Conservation (phyloP, 2,888 invertebrate genomes). For the Phrixothrix hirtus region DNA sequence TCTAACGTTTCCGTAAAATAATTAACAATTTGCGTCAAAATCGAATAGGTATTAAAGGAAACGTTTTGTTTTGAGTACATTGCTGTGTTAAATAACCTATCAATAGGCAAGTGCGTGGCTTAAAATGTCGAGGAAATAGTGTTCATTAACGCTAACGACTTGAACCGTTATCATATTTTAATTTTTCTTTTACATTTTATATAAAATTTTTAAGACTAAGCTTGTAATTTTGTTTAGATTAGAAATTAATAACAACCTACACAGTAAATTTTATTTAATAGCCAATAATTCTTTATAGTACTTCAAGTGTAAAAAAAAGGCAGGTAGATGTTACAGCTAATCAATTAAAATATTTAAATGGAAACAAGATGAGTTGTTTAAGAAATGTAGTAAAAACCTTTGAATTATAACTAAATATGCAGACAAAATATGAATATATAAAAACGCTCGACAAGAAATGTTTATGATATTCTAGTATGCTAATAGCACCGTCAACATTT, state of each 20-base stretch:
- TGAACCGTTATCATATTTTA: background rate
- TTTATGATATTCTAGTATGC: too few species aligned
- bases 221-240: background rate
- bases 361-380: too few species aligned
- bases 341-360: background rate
- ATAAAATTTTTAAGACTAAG: too few species aligned
- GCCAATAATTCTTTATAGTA: background rate
- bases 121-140: background rate
- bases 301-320: background rate
- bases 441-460: too few species aligned
- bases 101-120: background rate
- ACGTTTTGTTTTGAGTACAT: too few species aligned
- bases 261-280: background rate
- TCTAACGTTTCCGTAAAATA: too few species aligned
- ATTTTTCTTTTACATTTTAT: background rate
- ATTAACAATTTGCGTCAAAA: too few species aligned
- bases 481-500: too few species aligned
- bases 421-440: too few species aligned
- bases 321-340: background rate
- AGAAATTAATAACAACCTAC: background rate
- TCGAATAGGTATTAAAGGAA: too few species aligned
- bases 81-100: background rate
- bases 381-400: too few species aligned
- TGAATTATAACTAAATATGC: too few species aligned
- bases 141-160: background rate